Conservation (phyloP, 2,888 invertebrate genomes). For the Campaea margaritaria region DNA sequence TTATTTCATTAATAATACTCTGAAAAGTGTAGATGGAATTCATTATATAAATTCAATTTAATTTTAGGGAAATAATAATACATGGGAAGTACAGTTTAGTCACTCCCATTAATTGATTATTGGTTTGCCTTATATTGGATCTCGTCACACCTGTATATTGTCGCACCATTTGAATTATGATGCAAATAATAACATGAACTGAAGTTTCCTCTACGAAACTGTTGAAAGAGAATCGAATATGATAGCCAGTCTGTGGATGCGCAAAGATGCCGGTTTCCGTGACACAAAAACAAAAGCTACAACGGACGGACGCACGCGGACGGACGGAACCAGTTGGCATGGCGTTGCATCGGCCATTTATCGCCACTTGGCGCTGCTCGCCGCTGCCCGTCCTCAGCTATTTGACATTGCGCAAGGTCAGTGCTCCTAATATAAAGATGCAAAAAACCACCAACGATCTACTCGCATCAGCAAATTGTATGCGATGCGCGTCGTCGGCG, state of each 20-base stretch:
- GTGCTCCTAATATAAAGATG: slow-evolving; percentile 83
- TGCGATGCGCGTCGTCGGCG: slow-evolving; percentile 61
- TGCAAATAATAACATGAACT: no score
- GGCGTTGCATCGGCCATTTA: slow-evolving; percentile 59
- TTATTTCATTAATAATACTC: no score
- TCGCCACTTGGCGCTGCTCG: slow-evolving; percentile 59
- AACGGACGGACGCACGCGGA: slow-evolving; percentile 39
- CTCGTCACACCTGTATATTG: no score
- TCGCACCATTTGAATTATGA: no score
- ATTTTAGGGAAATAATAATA: background rate
- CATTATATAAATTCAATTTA: no score
- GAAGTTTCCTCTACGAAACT: background rate
- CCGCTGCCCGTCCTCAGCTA: slow-evolving; percentile 69
- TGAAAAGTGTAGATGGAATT: no score
- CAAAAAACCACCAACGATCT: slow-evolving; percentile 60
- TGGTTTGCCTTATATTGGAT: no score
- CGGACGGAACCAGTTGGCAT: slow-evolving; percentile 66
- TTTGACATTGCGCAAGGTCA: slow-evolving; percentile 85
- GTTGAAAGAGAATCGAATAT: slow-evolving; percentile 1
- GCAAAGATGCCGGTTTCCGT: slow-evolving; percentile 56
- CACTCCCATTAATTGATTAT: background rate
- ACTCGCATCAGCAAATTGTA: slow-evolving; percentile 41
- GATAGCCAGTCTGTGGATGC: slow-evolving; percentile 27
- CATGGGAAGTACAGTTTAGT: background rate
- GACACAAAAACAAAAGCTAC: slow-evolving; percentile 65